phyloP scores from a whole-genome alignment of 1,140 invertebrate species.

The Limonius californicus region DNA sequence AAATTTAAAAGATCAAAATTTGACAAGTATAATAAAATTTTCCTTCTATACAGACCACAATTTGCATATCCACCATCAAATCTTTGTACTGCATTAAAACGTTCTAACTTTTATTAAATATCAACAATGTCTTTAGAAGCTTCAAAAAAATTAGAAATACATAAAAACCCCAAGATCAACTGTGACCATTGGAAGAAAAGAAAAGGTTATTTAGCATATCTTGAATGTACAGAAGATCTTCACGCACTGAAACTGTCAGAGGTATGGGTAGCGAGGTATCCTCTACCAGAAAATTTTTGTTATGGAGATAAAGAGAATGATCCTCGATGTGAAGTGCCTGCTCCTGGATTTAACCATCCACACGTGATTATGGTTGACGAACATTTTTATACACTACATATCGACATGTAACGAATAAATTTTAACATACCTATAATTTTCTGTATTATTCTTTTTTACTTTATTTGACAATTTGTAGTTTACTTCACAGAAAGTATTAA shows the following conservation, averaged over 20 bases:
- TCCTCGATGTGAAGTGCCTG: constrained; percentile 6
- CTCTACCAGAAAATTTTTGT: background rate
- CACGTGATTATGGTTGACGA: constrained; percentile 10
- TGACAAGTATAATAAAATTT: too few relatives aligned
- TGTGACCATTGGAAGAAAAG: background rate
- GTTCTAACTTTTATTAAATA: too few relatives aligned
- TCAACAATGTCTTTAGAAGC: background rate
- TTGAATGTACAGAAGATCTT: background rate
- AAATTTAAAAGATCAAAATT: too few relatives aligned
- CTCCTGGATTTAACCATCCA: constrained; percentile 12
- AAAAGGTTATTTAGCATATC: constrained; percentile 5
- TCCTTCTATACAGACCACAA: too few relatives aligned
- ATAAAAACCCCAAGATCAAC: background rate
- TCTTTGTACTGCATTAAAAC: too few relatives aligned
- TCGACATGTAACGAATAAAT: too few relatives aligned
- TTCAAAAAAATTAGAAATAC: background rate
- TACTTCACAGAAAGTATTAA: too few relatives aligned
- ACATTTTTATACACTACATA: too few relatives aligned
- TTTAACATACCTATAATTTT: too few relatives aligned
- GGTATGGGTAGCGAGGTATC: constrained; percentile 3
- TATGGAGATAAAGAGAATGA: constrained; percentile 7
- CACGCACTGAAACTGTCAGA: background rate
- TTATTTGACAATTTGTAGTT: too few relatives aligned
- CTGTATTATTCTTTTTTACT: too few relatives aligned
- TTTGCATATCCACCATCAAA: too few relatives aligned